Evolutionary conservation across 2,888 invertebrate species (phyloP).

Genomic region (Altica lythri): DNA sequence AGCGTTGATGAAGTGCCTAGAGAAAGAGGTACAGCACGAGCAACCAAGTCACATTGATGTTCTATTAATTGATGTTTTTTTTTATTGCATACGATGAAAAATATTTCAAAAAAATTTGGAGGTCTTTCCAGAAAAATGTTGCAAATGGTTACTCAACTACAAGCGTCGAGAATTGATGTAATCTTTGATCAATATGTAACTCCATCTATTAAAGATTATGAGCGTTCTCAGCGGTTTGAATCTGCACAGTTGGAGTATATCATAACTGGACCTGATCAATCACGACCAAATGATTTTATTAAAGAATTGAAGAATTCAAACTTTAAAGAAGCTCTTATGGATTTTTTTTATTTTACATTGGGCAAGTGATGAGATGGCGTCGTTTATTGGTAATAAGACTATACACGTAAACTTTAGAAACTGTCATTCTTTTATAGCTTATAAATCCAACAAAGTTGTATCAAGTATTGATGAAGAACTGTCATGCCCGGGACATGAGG

Average conservation of each 20-base stretch:
- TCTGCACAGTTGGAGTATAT: no score
- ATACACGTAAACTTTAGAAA: no score
- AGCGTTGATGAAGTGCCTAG: conserved; percentile 35
- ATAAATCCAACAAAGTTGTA: not conserved
- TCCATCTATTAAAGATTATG: no score
- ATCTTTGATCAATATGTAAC: not conserved
- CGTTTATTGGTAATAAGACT: not conserved
- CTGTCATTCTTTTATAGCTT: not conserved
- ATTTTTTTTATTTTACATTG: conserved; percentile 1
- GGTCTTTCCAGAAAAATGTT: conserved; percentile 3
- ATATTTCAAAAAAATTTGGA: not conserved
- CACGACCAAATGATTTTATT: not conserved
- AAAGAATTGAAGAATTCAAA: conserved; percentile 6
- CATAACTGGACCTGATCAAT: conserved; percentile 1
- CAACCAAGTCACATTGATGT: conserved; percentile 37
- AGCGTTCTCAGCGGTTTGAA: no score
- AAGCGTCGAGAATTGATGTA: not conserved
- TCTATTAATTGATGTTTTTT: no score
- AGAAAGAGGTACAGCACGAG: conserved; percentile 24
- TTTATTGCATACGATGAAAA: no score
- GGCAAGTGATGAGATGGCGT: not conserved
- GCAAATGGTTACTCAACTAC: not conserved
- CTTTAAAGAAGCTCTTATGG: conserved; percentile 1
- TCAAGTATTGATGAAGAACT: no score
- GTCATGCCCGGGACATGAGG: no score